Conservation (phyloP, 2,888 invertebrate species). For the Macrosoma leucophasiata region DNA sequence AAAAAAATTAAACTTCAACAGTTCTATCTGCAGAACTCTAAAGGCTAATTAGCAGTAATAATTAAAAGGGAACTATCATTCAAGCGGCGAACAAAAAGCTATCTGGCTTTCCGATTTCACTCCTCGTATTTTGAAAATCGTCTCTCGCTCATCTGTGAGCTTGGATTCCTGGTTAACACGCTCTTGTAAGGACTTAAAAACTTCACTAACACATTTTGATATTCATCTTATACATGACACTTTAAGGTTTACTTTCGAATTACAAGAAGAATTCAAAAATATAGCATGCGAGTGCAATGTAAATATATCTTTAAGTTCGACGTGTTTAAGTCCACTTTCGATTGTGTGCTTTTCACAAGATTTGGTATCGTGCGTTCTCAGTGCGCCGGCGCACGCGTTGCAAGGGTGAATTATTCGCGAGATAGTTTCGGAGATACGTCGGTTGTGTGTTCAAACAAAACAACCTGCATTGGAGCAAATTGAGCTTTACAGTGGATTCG, state of each 20-base stretch:
- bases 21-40: slow-evolving; percentile 30
- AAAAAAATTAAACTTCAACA: slow-evolving; percentile 4
- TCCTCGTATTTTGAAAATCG: slow-evolving; percentile 71
- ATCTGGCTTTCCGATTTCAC: slow-evolving; percentile 58
- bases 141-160: slow-evolving; percentile 51
- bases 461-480: slow-evolving; percentile 60
- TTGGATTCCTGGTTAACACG: slow-evolving; percentile 37
- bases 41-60: slow-evolving; percentile 62
- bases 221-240: slow-evolving; percentile 14
- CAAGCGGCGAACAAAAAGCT: slow-evolving; percentile 53
- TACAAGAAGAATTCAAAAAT: slow-evolving; percentile 8
- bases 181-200: slow-evolving; percentile 23
- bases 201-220: slow-evolving; percentile 9
- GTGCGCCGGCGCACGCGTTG: slow-evolving; percentile 32
- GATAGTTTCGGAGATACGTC: slow-evolving; percentile 63
- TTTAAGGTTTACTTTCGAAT: slow-evolving; percentile 14
- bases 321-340: slow-evolving; percentile 18
- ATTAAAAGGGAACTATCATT: slow-evolving; percentile 59
- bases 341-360: too few species aligned
- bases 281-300: not conserved
- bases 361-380: too few species aligned
- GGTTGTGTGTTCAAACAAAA: slow-evolving; percentile 58
- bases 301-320: too few species aligned
- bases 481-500: slow-evolving; percentile 50
- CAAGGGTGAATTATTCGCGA: slow-evolving; percentile 56